A percentile compares a stretch with the other conserved stretches of the same genome.
Evolutionary conservation across 2,113 vertebrate genomes (phyloP).

Genomic region (Protomyctophum bolini): DNA sequence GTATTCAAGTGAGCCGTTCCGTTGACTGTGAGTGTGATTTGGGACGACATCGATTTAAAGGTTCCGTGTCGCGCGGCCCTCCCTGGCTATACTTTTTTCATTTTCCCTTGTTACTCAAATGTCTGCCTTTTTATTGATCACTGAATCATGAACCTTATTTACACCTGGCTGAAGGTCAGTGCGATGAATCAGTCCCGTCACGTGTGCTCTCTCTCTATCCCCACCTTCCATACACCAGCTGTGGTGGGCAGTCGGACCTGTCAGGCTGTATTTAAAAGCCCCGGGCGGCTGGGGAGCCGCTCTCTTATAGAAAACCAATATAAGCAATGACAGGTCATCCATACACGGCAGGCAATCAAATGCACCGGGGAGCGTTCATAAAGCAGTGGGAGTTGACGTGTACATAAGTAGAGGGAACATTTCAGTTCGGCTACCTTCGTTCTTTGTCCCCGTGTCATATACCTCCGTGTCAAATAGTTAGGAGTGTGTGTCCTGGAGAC

Average conservation of each 20-base stretch:
- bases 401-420: background rate
- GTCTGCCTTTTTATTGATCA: slow-evolving; percentile 35
- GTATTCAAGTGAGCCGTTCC: background rate
- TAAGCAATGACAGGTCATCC: slow-evolving; percentile 14
- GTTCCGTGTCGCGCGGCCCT: slow-evolving; percentile 12
- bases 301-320: slow-evolving; percentile 19
- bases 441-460: background rate
- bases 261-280: slow-evolving; percentile 20
- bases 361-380: background rate
- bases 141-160: slow-evolving; percentile 44
- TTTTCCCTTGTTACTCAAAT: slow-evolving; percentile 17
- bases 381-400: slow-evolving; percentile 2
- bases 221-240: background rate
- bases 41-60: slow-evolving; percentile 41
- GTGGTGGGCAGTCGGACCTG: slow-evolving; percentile 18
- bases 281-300: slow-evolving; percentile 2
- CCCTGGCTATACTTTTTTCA: slow-evolving; percentile 10
- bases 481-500: no score
- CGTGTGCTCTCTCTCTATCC: slow-evolving; percentile 6
- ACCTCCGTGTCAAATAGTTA: background rate
- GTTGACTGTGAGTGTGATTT: slow-evolving; percentile 41
- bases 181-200: slow-evolving; percentile 45
- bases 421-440: background rate
- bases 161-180: slow-evolving; percentile 52
- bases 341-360: background rate